Evolutionary conservation across 2,113 vertebrate species (phyloP).

Genomic region (Cynoglossus semilaevis): DNA sequence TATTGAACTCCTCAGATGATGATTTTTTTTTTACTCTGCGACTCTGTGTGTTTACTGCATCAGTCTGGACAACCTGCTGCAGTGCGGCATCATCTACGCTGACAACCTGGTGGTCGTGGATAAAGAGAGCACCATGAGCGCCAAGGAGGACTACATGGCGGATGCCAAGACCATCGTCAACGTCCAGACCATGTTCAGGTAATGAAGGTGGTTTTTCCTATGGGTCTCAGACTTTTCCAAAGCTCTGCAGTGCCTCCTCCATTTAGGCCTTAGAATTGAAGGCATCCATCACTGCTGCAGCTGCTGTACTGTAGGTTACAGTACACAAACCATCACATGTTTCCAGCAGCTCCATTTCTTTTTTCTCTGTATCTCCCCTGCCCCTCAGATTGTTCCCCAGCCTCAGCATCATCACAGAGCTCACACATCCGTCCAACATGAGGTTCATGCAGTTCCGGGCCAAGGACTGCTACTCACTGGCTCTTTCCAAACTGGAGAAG

Average conservation of each 20-base stretch:
- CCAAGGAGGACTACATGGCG: conserved; percentile 98
- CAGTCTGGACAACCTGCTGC: conserved; percentile 94
- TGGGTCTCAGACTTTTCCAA: too few species aligned
- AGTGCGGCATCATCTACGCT: conserved; percentile 94
- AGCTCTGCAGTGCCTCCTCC: conserved; percentile 9
- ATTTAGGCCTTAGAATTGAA: conserved; percentile 35
- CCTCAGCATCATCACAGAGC: conserved; percentile 96
- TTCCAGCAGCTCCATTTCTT: not conserved
- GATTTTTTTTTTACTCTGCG: too few species aligned
- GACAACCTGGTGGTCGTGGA: conserved; percentile 98
- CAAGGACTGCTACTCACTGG: conserved; percentile 97
- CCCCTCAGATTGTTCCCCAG: conserved; percentile 90
- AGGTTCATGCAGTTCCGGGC: conserved; percentile 98
- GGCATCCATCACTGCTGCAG: conserved; percentile 19
- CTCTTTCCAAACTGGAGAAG: conserved; percentile 96
- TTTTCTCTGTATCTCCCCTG: not conserved
- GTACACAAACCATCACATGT: not conserved
- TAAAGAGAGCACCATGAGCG: conserved; percentile 98
- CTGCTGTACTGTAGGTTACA: not conserved
- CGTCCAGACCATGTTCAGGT: conserved; percentile 97
- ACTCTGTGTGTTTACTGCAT: conserved; percentile 13
- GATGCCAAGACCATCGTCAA: conserved; percentile 98
- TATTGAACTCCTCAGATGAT: too few species aligned
- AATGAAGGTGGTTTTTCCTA: too few species aligned
- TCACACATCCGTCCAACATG: conserved; percentile 97